Percentiles rank a stretch among this genome's conserved stretches.
Conservation (phyloP, 1,140 invertebrate genomes). For the Aethina tumida region DNA sequence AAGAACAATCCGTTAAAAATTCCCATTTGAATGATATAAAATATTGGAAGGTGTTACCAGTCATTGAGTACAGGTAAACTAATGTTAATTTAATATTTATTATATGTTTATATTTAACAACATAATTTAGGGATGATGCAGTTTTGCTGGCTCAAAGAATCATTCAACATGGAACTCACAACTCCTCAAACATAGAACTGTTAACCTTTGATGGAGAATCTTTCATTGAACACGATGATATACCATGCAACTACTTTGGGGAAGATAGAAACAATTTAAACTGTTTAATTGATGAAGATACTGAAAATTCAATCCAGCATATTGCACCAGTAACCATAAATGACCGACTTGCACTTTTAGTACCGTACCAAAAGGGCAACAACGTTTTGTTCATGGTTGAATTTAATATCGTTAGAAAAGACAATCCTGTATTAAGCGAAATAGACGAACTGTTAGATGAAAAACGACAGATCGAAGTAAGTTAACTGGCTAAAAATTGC, state of each 20-base stretch:
- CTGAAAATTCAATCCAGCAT: no score
- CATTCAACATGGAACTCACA: constrained; percentile 35
- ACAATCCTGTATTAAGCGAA: constrained; percentile 18
- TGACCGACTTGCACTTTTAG: no score
- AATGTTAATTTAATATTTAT: no score
- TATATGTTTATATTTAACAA: no score
- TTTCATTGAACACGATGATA: constrained; percentile 31
- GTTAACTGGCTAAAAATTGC: constrained; percentile 13
- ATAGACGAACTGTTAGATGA: constrained; percentile 24
- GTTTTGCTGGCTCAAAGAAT: constrained; percentile 41
- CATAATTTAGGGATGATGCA: constrained; percentile 42
- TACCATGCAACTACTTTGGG: constrained; percentile 33
- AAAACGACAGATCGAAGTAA: constrained; percentile 31
- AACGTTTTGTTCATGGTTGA: constrained; percentile 19
- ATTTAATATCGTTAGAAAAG: constrained; percentile 11
- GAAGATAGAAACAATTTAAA: constrained; percentile 27
- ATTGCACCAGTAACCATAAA: no score
- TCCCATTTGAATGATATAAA: constrained; percentile 22
- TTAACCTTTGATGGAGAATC: constrained; percentile 38
- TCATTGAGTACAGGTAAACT: constrained; percentile 37
- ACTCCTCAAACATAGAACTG: constrained; percentile 36
- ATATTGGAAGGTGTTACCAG: constrained; percentile 36
- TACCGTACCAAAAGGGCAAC: no score
- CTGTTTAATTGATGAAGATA: no score
- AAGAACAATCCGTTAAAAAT: constrained; percentile 25